A percentile compares a stretch with the other conserved stretches of the same genome.
phyloP scores from a whole-genome alignment of 1,140 invertebrate species.

The Trachymyrmex septentrionalis region DNA sequence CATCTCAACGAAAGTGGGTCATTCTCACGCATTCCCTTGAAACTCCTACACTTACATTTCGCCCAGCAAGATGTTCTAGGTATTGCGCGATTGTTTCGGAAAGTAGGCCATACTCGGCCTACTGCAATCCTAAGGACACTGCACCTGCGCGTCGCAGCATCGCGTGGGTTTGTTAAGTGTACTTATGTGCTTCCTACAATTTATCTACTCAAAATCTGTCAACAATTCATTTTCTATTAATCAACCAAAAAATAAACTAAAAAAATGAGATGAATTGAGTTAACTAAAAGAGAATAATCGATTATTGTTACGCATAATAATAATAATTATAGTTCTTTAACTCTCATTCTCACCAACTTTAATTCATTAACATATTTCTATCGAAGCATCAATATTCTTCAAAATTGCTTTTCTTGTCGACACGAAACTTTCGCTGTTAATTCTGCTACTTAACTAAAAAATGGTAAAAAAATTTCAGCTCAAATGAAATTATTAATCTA shows the following conservation, averaged over 20 bases:
- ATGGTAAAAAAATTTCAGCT: not conserved
- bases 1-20: slow-evolving; percentile 52
- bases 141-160: slow-evolving; percentile 26
- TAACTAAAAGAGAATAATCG: too few species aligned
- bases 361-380: not conserved
- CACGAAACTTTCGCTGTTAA: not conserved
- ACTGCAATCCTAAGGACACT: slow-evolving; percentile 47
- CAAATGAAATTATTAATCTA: not conserved
- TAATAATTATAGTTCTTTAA: too few species aligned
- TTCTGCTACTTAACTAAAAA: not conserved
- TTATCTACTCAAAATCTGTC: not conserved
- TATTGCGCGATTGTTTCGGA: slow-evolving; percentile 66
- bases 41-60: slow-evolving; percentile 52
- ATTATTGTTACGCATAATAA: too few species aligned
- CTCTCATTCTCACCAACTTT: too few species aligned
- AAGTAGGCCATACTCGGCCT: slow-evolving; percentile 69
- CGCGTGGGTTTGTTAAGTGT: not conserved
- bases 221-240: not conserved
- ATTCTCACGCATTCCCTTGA: slow-evolving; percentile 46
- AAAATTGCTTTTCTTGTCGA: not conserved
- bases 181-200: not conserved
- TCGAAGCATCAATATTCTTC: not conserved
- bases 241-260: too few species aligned
- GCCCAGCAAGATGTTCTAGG: slow-evolving; percentile 32
- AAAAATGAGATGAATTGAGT: too few species aligned